Base-by-base conservation (phyloP, 2,888 invertebrate genomes). In the Campoletis raptor region DNA sequence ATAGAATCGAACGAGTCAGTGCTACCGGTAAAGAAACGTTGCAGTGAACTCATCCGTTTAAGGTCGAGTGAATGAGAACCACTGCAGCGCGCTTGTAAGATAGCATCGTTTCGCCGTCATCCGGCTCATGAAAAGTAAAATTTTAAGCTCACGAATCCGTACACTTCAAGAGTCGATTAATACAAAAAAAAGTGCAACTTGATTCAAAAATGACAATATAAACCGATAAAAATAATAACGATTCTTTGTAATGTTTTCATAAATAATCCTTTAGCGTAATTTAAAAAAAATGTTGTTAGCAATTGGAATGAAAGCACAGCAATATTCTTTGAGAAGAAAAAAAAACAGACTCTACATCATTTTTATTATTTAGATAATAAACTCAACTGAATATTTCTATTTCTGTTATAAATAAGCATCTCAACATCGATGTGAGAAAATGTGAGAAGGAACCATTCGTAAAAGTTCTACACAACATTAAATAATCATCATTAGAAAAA, bases 31-130 rank as follows among this genome's bases (percentile, higher is more conserved):
- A 81, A 81, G 78, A 78, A 69, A 78, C 45, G 69, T 52, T 74
- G 2, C 83, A 83, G 76, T 81, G 73, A 74, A 74, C 73, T 81
- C 80, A 78, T 77, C 21, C 64, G 66, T 37, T 66, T 9, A 12
- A 61, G 37, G 45, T 66, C 37, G 18, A 40, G 15, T 9, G 70
- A 48, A 83, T 89, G 88, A 89, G 88, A 87, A 85, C 85, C 88
- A 69, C 88, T 89, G 88, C 45, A 36, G 3, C 30, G 42, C 61
- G 21, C 64, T 76, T 24, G 37, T 57, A 57, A 83, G 88, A 88
- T 87, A 87, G 81, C 76, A 85, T 83, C 85, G 82, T 74, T 73
- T 70, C 82, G 72, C 67, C 66, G 86, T 61, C 82, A 83, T 85
- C 74, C 87, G 78, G 79, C 79, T 52, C 72, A 40, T 74, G 77